Evolutionary conservation across 2,113 vertebrate species (phyloP), one percentile per base, ranked within the genome.

Genomic region (Lycaon pictus): DNA sequence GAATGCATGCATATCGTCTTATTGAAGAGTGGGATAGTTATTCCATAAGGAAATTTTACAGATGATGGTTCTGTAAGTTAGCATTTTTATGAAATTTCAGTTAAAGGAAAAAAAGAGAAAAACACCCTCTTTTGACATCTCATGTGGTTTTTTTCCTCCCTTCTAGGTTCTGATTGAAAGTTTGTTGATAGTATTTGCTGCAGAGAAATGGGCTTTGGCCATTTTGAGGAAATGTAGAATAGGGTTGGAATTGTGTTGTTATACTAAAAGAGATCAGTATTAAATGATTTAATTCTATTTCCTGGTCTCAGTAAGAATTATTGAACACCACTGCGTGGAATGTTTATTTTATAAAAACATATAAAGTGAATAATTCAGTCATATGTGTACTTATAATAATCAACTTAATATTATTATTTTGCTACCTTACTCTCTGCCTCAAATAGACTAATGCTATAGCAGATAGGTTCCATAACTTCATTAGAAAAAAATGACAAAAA

Each of bases 381-480:
- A 63, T 62, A 7, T 85, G 15, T 53, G 0, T 86, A 77, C 35
- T 81, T 32, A 76, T 1, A 37, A 10, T 74, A 55, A 93, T 88
- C 20, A 56, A 2, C 62, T 82, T 83, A 72, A 29, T 90, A 51
- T 65, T 88, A 23, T 88, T 74, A 56, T 80, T 95, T 96, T 94
- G 32, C 11, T 37, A 23, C 16, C 2, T 69, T 20, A 27, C 15
- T 3, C 35, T 13, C 32, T 80, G 13, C n/a, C 65, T 37, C 43
- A 81, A 56, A 77, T 35, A 92, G 67, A 77, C 22, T 55, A 72
- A 55, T 83, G 32, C 25, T 76, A 0, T 72, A 60, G 58, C 32
- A 72, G 60, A 5, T 51, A 37, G 35, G 0, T 22, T 86, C 32
- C 12, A 32, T 29, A 77, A 35, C 23, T 85, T 80, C n/a, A 37